A percentile compares a stretch with the other conserved stretches of the same genome.
Conservation (phyloP, 1,140 invertebrate species). For the Akabosia matsudoensis region DNA sequence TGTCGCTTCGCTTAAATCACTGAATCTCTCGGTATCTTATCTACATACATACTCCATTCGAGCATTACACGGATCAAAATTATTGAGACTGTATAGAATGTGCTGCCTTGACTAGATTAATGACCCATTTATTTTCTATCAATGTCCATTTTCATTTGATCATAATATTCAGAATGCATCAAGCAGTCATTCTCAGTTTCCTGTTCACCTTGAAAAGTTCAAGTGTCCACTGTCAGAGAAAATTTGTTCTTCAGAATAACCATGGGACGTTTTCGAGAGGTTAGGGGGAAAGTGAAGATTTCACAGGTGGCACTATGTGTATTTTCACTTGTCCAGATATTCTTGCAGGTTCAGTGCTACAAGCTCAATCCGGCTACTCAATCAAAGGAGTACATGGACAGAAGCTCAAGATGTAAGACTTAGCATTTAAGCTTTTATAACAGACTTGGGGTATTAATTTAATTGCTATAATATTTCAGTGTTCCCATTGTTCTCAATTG, state of each 20-base stretch:
- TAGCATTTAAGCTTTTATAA: no score
- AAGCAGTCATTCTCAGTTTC: neutral
- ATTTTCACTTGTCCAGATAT: neutral
- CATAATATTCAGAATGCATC: neutral
- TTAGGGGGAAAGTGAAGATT: neutral
- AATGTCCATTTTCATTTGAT: neutral
- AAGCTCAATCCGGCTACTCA: neutral
- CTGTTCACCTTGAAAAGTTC: neutral
- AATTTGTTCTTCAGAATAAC: neutral
- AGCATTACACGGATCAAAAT: no score
- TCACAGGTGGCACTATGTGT: neutral
- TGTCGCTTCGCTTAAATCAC: no score
- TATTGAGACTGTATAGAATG: no score
- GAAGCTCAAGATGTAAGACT: conserved; percentile 10
- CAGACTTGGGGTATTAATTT: neutral
- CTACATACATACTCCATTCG: no score
- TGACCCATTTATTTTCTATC: neutral
- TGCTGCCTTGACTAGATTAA: neutral
- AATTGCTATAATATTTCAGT: conserved; percentile 25
- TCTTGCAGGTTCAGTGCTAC: neutral
- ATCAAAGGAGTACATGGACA: neutral
- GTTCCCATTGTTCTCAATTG: conserved; percentile 45
- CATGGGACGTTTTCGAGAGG: no score
- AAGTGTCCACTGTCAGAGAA: neutral
- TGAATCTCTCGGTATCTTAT: no score